These are phyloP conservation scores for Tethea ocularis DNA, from an alignment of 2,888 invertebrate species.

Conservation along the genomic window DNA sequence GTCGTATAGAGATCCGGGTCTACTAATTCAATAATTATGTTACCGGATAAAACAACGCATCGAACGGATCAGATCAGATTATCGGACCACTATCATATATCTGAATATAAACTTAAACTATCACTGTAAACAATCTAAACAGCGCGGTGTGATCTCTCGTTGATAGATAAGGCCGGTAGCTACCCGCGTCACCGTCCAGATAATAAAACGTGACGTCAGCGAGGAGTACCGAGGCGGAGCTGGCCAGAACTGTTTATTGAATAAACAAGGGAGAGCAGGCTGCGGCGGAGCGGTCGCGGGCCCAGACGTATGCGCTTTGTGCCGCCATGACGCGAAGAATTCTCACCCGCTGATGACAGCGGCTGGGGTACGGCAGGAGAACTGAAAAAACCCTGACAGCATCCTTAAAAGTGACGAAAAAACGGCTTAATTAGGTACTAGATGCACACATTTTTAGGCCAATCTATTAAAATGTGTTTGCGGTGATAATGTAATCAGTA, in stretches of 20 bases:
- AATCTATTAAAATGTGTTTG: no score
- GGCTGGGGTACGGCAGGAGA: conserved; percentile 25
- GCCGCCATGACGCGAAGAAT: conserved; percentile 53
- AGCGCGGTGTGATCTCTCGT: background rate
- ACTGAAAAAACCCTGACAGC: background rate
- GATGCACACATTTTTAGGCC: no score
- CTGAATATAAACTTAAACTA: background rate
- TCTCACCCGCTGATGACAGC: conserved; percentile 21
- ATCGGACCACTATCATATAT: conserved; percentile 29
- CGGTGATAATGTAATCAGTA: no score
- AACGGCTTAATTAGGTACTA: no score
- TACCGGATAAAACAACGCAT: background rate
- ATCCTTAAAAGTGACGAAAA: no score
- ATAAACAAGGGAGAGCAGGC: conserved; percentile 57
- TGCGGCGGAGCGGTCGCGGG: conserved; percentile 33
- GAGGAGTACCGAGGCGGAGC: background rate
- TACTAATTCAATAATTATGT: background rate
- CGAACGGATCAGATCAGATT: conserved; percentile 22
- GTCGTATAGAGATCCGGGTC: no score
- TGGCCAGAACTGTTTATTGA: conserved; percentile 61
- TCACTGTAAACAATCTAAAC: background rate
- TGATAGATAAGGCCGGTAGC: conserved; percentile 4
- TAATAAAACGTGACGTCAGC: background rate
- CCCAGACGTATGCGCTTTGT: conserved; percentile 48
- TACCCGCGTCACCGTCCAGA: background rate